Evolutionary conservation across 2,113 vertebrate species (phyloP), one percentile per base, ranked within the genome.

Genomic region (Cricetomys ansorgei): DNA sequence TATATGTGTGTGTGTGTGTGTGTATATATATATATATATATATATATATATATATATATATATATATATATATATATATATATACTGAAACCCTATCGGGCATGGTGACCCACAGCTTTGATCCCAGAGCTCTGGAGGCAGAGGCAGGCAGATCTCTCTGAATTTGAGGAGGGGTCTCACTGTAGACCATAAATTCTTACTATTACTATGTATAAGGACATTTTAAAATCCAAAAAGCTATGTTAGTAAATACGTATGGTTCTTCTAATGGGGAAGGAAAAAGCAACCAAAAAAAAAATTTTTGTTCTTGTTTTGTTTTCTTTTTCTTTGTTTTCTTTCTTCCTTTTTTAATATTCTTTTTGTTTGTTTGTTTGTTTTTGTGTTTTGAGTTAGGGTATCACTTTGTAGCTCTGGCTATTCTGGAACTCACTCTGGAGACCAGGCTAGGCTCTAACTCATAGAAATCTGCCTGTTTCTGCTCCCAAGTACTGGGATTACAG

Each of bases 231-330:
- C 72, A 89, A 73, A 95, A 94, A 25, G n/a, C 8, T 59, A 53
- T 91, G 81, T 55, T 86, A 91, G 84, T 92, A 94, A 95, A 75
- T 90, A 96, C 73, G 64, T 80, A 59, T 83, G 64, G 15, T 40
- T 88, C 45, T 93, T 84, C 72, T 67, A 6, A 88, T 88, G 23
- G 27, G 31, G 64, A 79, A 85, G 25, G 53, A 92, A 43, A 92
- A 79, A 91, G 40, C 62, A 83, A 81, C 50, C 65, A 88, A 64
- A 81, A 81, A 57, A 57, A 5, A 55, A 31, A 19, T 79, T 72
- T 72, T 72, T 2, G 34, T 19, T 40, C 23, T 72, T 40, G 37
- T 69, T 69, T 69, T 17, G 5, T 67, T 65, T 67, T 67, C 65
- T 67, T 34, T 67, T n/a, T 5, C 34, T 72, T 72, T 72, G 16